phyloP scores from a whole-genome alignment of 2,113 vertebrate species.

The Tachuris rubrigastra region DNA sequence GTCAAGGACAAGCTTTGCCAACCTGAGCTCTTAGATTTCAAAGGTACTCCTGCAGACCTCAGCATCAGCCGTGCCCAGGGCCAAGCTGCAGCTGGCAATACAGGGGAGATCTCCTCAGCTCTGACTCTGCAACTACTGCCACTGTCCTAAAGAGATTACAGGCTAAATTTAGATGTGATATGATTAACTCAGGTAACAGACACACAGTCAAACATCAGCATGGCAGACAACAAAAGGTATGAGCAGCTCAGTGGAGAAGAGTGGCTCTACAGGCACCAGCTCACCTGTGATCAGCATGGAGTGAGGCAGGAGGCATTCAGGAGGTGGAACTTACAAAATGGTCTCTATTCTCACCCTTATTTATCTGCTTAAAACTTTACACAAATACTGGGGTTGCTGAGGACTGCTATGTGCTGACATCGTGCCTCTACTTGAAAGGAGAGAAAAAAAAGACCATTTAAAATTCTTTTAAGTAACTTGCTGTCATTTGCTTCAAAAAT shows the following conservation, averaged over 20 bases:
- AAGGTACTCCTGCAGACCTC: background rate
- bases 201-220: background rate
- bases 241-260: background rate
- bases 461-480: conserved; percentile 21
- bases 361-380: background rate
- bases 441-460: background rate
- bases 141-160: background rate
- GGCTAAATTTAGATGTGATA: background rate
- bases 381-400: background rate
- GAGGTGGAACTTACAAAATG: background rate
- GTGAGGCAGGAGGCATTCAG: background rate
- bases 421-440: background rate
- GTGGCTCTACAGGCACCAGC: background rate
- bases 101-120: background rate
- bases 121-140: background rate
- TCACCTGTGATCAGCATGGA: background rate
- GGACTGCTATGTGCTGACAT: background rate
- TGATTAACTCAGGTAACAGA: background rate
- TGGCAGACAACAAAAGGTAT: background rate
- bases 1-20: background rate
- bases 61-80: background rate
- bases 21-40: background rate
- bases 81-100: background rate
- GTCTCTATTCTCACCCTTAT: background rate
- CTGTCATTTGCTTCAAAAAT: conserved; percentile 3